Evolutionary conservation across 2,797 vertebrate genomes (phyloP).

Genomic region (Smutsia gigantea): DNA sequence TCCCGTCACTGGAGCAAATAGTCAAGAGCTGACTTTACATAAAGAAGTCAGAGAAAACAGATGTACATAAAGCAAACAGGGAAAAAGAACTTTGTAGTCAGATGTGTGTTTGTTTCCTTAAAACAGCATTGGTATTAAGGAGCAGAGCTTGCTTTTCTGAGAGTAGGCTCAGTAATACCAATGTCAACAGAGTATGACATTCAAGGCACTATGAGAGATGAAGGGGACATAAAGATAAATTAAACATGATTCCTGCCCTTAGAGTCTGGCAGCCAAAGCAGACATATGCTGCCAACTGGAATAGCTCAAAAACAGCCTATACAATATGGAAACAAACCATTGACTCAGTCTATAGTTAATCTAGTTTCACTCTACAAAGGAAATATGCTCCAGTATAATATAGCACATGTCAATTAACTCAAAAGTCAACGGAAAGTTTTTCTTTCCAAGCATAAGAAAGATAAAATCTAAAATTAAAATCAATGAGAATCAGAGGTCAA

Average conservation of each 20-base stretch:
- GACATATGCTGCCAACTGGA: neutral
- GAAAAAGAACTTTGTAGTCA: constrained; percentile 34
- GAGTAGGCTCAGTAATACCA: constrained; percentile 33
- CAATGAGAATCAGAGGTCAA: constrained; percentile 8
- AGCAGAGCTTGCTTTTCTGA: constrained; percentile 51
- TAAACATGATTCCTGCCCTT: constrained; percentile 45
- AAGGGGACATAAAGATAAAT: constrained; percentile 34
- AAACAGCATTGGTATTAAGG: constrained; percentile 22
- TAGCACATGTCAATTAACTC: neutral
- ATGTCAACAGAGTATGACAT: constrained; percentile 24
- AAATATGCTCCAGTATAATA: constrained; percentile 22
- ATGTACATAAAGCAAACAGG: neutral
- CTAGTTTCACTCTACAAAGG: neutral
- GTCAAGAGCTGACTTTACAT: neutral
- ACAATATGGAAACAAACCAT: constrained; percentile 3
- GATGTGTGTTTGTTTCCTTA: neutral
- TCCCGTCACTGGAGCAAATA: neutral
- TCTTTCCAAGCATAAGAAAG: constrained; percentile 16
- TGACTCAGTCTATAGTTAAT: constrained; percentile 26
- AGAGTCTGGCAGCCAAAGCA: constrained; percentile 13
- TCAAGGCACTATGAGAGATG: constrained; percentile 29
- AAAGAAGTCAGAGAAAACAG: constrained; percentile 34
- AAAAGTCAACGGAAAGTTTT: constrained; percentile 34
- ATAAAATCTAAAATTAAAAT: constrained; percentile 58
- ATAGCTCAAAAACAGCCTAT: neutral